Percentiles rank a stretch among this genome's conserved stretches.
Conservation (phyloP, 2,113 vertebrate genomes). For the Upupa epops region DNA sequence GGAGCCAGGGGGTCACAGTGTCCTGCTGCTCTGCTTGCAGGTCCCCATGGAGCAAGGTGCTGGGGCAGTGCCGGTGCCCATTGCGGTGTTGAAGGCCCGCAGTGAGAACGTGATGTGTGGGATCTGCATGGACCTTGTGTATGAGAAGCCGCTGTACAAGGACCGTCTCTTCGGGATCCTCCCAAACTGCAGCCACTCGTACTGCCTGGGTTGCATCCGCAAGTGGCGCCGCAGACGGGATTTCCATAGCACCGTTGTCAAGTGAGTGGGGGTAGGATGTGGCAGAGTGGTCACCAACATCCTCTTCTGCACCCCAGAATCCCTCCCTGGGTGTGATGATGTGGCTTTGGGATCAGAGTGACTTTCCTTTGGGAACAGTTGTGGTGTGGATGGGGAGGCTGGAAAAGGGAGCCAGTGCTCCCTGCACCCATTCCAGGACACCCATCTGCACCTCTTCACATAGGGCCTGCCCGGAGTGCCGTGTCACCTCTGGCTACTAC, state of each 20-base stretch:
- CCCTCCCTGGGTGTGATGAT: not conserved
- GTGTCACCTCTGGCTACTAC: conserved; percentile 85
- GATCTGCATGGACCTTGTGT: conserved; percentile 93
- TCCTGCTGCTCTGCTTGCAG: not conserved
- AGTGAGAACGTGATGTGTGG: conserved; percentile 83
- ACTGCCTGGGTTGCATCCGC: conserved; percentile 85
- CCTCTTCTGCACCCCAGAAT: not conserved
- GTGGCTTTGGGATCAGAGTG: not conserved
- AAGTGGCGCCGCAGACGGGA: conserved; percentile 83
- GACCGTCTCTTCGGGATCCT: conserved; percentile 84
- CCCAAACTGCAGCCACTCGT: conserved; percentile 85
- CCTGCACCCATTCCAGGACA: not conserved
- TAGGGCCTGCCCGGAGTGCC: conserved; percentile 89
- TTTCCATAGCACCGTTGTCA: conserved; percentile 76
- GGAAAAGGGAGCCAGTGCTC: not conserved
- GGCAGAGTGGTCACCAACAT: rapidly evolving
- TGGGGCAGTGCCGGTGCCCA: rapidly evolving
- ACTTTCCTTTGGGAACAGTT: not conserved
- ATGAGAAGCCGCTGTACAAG: conserved; percentile 73
- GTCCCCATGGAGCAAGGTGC: rapidly evolving
- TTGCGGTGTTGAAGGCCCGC: not conserved
- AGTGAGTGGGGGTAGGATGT: conserved; percentile 64
- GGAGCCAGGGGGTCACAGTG: not conserved
- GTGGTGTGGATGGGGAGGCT: not conserved
- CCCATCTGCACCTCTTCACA: not conserved